A percentile compares a stretch with the other conserved stretches of the same genome.
Evolutionary conservation across 2,797 vertebrate genomes (phyloP).

Genomic region (Sphenopsis melanotis): DNA sequence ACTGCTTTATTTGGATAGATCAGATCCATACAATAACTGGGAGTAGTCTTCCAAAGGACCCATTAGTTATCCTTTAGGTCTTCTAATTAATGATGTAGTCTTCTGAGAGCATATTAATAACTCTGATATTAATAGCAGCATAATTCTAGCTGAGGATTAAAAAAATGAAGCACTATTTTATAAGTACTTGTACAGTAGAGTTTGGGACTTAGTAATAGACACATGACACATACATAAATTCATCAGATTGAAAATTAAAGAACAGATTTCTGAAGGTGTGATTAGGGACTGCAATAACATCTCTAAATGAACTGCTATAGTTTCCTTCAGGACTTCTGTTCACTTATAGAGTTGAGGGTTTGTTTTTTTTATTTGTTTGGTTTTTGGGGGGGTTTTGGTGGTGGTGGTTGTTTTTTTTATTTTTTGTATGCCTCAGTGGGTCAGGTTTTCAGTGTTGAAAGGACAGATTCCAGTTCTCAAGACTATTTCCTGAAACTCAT

Average conservation of each 20-base stretch:
- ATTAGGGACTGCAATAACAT: background rate
- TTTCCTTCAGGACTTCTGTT: background rate
- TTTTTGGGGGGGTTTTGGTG: background rate
- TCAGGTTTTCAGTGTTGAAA: background rate
- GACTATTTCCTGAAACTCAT: background rate
- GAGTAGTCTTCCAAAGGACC: slow-evolving; percentile 5
- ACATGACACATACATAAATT: background rate
- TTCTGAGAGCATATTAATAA: slow-evolving; percentile 42
- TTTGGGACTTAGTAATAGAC: background rate
- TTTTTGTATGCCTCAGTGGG: background rate
- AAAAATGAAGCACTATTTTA: background rate
- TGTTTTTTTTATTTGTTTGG: too few species aligned
- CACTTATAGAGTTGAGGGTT: background rate
- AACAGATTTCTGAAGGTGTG: background rate
- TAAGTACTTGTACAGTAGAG: background rate
- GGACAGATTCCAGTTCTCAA: background rate
- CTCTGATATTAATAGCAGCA: slow-evolving; percentile 8
- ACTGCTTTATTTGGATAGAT: background rate
- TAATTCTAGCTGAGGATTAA: background rate
- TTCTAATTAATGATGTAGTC: slow-evolving; percentile 30
- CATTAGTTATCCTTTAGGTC: slow-evolving; percentile 23
- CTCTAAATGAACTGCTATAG: background rate
- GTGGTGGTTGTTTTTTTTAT: background rate
- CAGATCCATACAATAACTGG: background rate
- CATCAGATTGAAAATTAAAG: background rate